phyloP scores from a whole-genome alignment of 2,113 vertebrate species.

The Sprattus sprattus region DNA sequence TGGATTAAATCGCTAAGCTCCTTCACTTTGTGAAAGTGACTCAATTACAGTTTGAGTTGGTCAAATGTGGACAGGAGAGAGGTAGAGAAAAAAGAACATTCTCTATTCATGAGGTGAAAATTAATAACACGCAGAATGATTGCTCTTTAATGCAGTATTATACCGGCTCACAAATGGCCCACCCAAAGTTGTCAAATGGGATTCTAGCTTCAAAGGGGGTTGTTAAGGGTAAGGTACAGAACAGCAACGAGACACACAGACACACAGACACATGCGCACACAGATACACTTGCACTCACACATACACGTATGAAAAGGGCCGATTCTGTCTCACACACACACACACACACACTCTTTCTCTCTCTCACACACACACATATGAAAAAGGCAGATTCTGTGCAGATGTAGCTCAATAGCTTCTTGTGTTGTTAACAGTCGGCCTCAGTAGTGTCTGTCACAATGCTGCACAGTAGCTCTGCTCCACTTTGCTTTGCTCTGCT shows the following conservation, averaged over 20 bases:
- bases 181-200: neutral
- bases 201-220: neutral
- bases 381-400: no score
- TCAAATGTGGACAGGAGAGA: conserved; percentile 46
- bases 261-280: no score
- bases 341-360: no score
- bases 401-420: no score
- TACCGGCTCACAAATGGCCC: neutral
- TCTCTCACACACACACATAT: no score
- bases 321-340: no score
- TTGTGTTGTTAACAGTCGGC: neutral
- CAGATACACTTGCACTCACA: no score
- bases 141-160: conserved; percentile 20
- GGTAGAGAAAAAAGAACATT: neutral
- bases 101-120: conserved; percentile 48
- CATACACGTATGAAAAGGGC: no score
- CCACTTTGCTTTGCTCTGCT: no score
- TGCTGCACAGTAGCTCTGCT: no score
- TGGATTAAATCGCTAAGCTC: conserved; percentile 58
- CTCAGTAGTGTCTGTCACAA: neutral
- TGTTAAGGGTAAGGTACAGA: no score
- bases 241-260: no score
- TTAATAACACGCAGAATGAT: conserved; percentile 28
- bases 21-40: conserved; percentile 46
- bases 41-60: conserved; percentile 57